These are phyloP conservation scores for Dermochelys coriacea DNA, from an alignment of 2,797 vertebrate species.

Conservation along the genomic window DNA sequence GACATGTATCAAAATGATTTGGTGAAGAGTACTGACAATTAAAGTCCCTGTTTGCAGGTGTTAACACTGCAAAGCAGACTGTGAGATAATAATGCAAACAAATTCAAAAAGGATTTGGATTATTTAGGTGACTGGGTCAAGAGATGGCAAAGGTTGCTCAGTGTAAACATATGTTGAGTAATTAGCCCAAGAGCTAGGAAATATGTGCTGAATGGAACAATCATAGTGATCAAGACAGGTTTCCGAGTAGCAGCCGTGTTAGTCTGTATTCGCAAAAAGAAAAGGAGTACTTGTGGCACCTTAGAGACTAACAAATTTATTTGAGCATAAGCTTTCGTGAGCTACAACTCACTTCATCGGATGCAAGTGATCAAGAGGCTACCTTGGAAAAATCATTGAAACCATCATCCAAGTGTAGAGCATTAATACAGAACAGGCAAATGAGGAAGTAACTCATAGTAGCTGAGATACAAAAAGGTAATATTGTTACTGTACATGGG, in stretches of 20 bases:
- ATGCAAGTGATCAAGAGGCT: not conserved
- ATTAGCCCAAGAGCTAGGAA: not conserved
- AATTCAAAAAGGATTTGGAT: not conserved
- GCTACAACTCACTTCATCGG: too few species aligned
- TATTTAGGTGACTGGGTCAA: not conserved
- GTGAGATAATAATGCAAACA: not conserved
- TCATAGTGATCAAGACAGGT: not conserved
- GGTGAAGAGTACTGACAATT: not conserved
- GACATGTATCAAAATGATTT: not conserved
- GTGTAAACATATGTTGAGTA: not conserved
- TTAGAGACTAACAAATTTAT: too few species aligned
- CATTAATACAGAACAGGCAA: not conserved
- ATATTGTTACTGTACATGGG: not conserved
- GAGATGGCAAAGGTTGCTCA: not conserved
- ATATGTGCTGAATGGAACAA: not conserved
- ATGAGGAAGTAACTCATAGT: not conserved
- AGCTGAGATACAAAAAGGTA: not conserved
- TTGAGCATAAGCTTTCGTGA: too few species aligned
- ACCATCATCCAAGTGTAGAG: not conserved
- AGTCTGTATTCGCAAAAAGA: too few species aligned
- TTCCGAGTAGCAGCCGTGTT: too few species aligned
- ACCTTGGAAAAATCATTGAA: slow-evolving; percentile 11
- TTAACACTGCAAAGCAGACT: not conserved
- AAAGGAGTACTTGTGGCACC: too few species aligned
- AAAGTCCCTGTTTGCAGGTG: not conserved